Evolutionary conservation across 1,140 invertebrate genomes (phyloP).

Genomic region (Hermetia illucens): DNA sequence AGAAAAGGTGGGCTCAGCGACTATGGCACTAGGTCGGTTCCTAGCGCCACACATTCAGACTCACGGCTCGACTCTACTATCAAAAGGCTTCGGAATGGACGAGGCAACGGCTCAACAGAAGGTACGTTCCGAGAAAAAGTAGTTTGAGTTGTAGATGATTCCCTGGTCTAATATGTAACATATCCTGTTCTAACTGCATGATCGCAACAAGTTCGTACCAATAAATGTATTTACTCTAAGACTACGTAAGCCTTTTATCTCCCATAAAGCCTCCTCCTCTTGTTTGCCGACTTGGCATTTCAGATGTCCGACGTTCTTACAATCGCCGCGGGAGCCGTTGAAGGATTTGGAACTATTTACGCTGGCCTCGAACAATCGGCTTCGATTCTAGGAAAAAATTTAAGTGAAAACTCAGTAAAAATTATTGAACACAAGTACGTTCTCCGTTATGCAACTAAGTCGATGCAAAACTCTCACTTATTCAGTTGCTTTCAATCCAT

Average conservation of each 20-base stretch:
- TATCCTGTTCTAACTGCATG: too few species aligned
- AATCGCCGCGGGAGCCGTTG: conserved; percentile 49
- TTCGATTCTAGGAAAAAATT: conserved; percentile 41
- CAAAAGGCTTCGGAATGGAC: conserved; percentile 36
- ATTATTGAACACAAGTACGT: conserved; percentile 52
- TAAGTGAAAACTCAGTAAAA: conserved; percentile 54
- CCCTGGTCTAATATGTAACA: too few species aligned
- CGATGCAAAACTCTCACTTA: not conserved
- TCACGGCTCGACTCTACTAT: conserved; percentile 42
- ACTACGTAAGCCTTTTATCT: too few species aligned
- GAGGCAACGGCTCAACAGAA: conserved; percentile 37
- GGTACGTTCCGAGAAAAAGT: too few species aligned
- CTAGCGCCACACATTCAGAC: conserved; percentile 51
- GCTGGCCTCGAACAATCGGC: conserved; percentile 50
- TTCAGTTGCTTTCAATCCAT: conserved; percentile 1
- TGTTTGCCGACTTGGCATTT: too few species aligned
- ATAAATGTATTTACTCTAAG: too few species aligned
- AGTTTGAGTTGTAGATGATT: too few species aligned
- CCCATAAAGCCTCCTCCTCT: too few species aligned
- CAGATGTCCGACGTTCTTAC: conserved; percentile 44
- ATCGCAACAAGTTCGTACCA: too few species aligned
- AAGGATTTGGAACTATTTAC: conserved; percentile 53
- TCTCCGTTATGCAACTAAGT: not conserved
- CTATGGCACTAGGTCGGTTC: conserved; percentile 41
- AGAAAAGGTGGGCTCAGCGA: conserved; percentile 45